Evolutionary conservation across 2,113 vertebrate species (phyloP).

Genomic region (Scartelaos histophorus): DNA sequence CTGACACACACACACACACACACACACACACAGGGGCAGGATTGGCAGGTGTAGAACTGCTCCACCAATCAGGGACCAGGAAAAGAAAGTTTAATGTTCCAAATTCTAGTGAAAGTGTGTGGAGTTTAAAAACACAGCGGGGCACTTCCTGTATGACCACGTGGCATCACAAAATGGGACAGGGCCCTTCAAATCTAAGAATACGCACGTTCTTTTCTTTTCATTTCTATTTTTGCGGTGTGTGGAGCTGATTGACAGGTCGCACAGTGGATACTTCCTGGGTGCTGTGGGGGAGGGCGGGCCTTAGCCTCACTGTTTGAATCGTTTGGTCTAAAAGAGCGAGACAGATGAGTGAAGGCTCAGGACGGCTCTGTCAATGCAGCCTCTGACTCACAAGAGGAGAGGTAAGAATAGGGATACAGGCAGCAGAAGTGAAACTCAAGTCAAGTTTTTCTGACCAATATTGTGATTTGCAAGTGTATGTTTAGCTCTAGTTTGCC

Average conservation of each 20-base stretch:
- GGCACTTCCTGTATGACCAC: no score
- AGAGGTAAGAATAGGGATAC: constrained; percentile 68
- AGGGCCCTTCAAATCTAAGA: no score
- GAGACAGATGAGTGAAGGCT: constrained; percentile 68
- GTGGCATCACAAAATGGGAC: no score
- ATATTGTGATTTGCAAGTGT: neutral
- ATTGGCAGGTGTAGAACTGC: no score
- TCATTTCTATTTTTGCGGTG: constrained; percentile 8
- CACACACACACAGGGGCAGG: no score
- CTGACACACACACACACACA: no score
- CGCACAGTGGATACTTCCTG: constrained; percentile 40
- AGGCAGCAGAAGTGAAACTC: constrained; percentile 43
- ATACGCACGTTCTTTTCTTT: no score
- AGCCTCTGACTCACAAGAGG: constrained; percentile 57
- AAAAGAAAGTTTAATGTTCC: no score
- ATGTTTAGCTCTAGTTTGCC: neutral
- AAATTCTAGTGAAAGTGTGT: no score
- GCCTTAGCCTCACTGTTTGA: constrained; percentile 65
- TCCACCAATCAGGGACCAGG: no score
- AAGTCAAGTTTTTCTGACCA: constrained; percentile 24
- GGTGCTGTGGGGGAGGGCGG: constrained; percentile 33
- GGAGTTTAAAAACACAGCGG: no score
- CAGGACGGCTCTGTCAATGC: constrained; percentile 62
- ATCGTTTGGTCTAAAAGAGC: constrained; percentile 52
- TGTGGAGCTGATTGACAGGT: constrained; percentile 46